These are phyloP conservation scores for Tetraodon nigroviridis DNA, from an alignment of 2,113 vertebrate genomes.

Conservation along the genomic window DNA sequence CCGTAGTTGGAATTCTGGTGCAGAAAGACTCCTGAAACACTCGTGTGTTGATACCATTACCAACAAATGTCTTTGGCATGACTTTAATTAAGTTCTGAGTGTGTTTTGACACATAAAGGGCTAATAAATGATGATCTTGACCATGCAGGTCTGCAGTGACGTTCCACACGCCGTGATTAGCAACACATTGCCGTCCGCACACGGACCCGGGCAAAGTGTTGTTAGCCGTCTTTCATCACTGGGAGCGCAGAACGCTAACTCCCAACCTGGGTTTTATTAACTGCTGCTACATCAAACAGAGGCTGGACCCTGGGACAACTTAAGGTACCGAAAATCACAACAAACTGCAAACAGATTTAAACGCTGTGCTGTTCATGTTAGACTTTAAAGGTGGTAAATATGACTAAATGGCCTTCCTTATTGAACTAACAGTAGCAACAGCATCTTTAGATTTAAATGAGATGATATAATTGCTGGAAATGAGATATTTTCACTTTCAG, in stretches of 20 bases:
- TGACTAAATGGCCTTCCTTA: neutral
- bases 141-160: constrained; percentile 44
- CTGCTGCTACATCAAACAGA: constrained; percentile 38
- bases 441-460: neutral
- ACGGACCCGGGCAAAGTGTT: constrained; percentile 56
- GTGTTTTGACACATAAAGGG: constrained; percentile 51
- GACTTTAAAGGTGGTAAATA: neutral
- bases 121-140: constrained; percentile 38
- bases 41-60: too few relatives aligned
- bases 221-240: constrained; percentile 49
- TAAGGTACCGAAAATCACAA: constrained; percentile 1
- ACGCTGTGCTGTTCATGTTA: neutral
- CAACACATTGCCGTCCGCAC: constrained; percentile 43
- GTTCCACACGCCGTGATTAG: constrained; percentile 58
- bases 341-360: constrained; percentile 8
- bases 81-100: neutral
- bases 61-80: too few relatives aligned
- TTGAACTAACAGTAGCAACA: neutral
- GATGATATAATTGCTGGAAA: too few relatives aligned
- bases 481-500: too few relatives aligned
- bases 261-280: constrained; percentile 48
- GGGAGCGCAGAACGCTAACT: constrained; percentile 23
- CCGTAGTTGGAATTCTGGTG: too few relatives aligned
- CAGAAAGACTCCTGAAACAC: too few relatives aligned
- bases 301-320: neutral